These are phyloP conservation scores for Drosophila seguyi DNA, from an alignment of 1,140 invertebrate genomes.

Conservation along the genomic window DNA sequence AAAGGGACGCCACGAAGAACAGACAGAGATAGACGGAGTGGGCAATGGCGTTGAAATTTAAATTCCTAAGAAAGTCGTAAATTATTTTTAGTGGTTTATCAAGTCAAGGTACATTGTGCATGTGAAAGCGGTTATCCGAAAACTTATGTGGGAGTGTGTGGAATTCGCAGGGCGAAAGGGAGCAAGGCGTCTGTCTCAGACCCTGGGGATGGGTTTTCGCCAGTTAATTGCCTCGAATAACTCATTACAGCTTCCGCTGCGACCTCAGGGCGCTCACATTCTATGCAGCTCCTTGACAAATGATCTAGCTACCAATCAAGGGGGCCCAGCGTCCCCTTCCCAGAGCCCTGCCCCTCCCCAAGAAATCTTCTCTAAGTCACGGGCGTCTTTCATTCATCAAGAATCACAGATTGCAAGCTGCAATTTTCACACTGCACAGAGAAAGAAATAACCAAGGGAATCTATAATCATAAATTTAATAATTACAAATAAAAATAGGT, in stretches of 20 bases:
- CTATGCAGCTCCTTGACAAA: conserved; percentile 77
- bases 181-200: conserved; percentile 4
- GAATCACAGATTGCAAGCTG: conserved; percentile 21
- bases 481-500: not conserved
- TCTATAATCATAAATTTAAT: too few relatives aligned
- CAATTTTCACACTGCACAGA: not conserved
- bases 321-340: conserved; percentile 6
- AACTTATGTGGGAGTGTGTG: conserved; percentile 42
- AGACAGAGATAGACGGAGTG: conserved; percentile 12
- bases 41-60: conserved; percentile 77
- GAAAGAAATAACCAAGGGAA: not conserved
- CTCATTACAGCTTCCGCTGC: conserved; percentile 82
- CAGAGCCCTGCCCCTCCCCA: not conserved
- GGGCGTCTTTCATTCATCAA: conserved; percentile 66
- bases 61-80: conserved; percentile 80
- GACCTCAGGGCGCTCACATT: conserved; percentile 63
- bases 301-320: conserved; percentile 68
- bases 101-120: conserved; percentile 64
- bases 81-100: conserved; percentile 83
- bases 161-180: conserved; percentile 4
- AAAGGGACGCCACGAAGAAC: conserved; percentile 10
- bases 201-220: conserved; percentile 22
- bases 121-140: conserved; percentile 46
- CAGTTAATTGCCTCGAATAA: conserved; percentile 77
- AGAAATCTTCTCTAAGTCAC: conserved; percentile 11